phyloP scores from a whole-genome alignment of 2,888 invertebrate species.

The Ischnus inquisitorius region DNA sequence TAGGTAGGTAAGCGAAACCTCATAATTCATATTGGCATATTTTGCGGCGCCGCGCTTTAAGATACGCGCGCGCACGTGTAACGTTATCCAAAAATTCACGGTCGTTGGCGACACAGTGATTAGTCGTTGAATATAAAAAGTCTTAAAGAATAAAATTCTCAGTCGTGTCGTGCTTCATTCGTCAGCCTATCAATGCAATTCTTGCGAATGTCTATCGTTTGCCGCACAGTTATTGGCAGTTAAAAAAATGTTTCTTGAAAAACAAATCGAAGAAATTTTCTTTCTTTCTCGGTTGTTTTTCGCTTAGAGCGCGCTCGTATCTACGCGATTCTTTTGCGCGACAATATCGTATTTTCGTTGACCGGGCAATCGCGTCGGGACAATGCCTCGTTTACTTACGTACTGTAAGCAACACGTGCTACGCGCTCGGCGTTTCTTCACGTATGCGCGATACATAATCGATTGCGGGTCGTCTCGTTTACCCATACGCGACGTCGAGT shows the following conservation, averaged over 20 bases:
- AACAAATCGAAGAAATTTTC: background rate
- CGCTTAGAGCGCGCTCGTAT: background rate
- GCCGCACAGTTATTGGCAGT: background rate
- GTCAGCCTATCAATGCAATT: no score
- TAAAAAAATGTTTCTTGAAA: no score
- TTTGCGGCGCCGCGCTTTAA: background rate
- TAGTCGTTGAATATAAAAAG: background rate
- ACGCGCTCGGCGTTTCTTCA: background rate
- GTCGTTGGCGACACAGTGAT: background rate
- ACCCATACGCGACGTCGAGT: background rate
- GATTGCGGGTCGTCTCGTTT: slow-evolving; percentile 5
- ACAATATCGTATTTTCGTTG: background rate
- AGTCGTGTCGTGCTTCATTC: no score
- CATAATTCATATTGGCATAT: slow-evolving; percentile 22
- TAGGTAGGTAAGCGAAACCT: slow-evolving; percentile 23
- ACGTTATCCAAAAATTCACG: background rate
- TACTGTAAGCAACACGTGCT: slow-evolving; percentile 3
- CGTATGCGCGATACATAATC: slow-evolving; percentile 28
- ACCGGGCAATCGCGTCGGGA: background rate
- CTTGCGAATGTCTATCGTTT: no score
- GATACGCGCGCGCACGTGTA: background rate
- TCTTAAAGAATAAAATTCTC: background rate
- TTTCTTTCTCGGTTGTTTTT: background rate
- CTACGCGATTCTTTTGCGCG: background rate
- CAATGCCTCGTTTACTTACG: background rate